phyloP scores from a whole-genome alignment of 2,888 invertebrate genomes.

The Hetaerina titia region DNA sequence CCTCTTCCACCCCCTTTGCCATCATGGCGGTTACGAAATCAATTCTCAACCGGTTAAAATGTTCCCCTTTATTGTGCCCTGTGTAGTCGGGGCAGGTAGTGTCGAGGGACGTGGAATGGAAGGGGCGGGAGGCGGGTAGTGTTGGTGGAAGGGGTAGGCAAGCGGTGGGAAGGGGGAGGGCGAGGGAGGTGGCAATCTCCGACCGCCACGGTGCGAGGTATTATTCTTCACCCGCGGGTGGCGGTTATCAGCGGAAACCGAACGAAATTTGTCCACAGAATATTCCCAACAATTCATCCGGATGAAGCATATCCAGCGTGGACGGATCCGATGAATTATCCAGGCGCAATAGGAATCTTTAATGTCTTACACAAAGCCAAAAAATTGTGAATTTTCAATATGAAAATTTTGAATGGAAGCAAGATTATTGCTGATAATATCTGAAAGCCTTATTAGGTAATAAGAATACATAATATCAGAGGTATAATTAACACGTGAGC shows the following conservation, averaged over 20 bases:
- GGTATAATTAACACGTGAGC: not conserved
- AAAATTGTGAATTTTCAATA: too few species aligned
- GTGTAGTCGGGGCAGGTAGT: not conserved
- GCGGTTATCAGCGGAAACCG: not conserved
- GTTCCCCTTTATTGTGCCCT: not conserved
- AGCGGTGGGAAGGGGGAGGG: too few species aligned
- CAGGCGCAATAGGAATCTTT: too few species aligned
- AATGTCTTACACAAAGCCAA: too few species aligned
- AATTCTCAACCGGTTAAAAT: not conserved
- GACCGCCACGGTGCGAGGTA: not conserved
- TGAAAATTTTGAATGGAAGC: too few species aligned
- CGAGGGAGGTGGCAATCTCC: too few species aligned
- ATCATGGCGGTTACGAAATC: not conserved
- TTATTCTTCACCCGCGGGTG: not conserved
- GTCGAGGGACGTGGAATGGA: not conserved
- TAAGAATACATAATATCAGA: too few species aligned
- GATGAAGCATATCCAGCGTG: too few species aligned
- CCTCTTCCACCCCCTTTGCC: not conserved
- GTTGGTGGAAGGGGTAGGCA: not conserved
- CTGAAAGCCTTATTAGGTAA: too few species aligned
- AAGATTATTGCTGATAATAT: too few species aligned
- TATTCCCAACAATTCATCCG: too few species aligned
- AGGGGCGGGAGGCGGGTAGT: not conserved
- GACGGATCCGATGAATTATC: too few species aligned
- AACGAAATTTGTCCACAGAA: not conserved